Evolutionary conservation across 2,888 invertebrate genomes (phyloP).

Genomic region (Gastrophysa polygoni): DNA sequence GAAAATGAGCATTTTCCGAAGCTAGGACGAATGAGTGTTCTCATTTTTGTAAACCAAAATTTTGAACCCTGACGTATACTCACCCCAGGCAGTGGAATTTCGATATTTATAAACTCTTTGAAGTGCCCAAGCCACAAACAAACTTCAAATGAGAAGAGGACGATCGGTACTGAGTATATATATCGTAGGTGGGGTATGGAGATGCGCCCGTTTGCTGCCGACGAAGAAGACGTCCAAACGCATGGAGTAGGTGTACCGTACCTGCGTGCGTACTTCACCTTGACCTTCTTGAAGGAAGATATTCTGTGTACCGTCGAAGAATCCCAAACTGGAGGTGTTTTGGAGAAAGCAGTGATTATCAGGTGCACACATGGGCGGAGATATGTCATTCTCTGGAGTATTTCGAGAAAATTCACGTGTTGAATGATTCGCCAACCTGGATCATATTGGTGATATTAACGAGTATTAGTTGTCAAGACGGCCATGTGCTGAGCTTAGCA

Average conservation of each 20-base stretch:
- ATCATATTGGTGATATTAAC: no score
- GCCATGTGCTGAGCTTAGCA: no score
- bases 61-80: background rate
- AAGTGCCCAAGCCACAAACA: background rate
- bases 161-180: conserved; percentile 25
- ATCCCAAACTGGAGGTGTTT: conserved; percentile 26
- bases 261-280: conserved; percentile 39
- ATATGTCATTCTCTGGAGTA: no score
- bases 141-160: background rate
- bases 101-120: conserved; percentile 18
- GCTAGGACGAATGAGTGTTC: no score
- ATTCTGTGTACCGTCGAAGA: conserved; percentile 28
- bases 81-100: conserved; percentile 28
- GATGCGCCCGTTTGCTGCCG: background rate
- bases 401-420: no score
- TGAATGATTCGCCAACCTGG: no score
- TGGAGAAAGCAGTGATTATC: background rate
- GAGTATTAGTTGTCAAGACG: no score
- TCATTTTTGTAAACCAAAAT: conserved; percentile 28
- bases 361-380: no score
- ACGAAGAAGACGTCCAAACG: background rate
- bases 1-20: no score
- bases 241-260: background rate
- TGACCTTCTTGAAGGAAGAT: conserved; percentile 39
- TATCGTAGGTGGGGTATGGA: conserved; percentile 40